Evolutionary conservation across 2,797 vertebrate genomes (phyloP), one percentile per base, ranked within the genome.

Genomic region (Cossypha heuglini): DNA sequence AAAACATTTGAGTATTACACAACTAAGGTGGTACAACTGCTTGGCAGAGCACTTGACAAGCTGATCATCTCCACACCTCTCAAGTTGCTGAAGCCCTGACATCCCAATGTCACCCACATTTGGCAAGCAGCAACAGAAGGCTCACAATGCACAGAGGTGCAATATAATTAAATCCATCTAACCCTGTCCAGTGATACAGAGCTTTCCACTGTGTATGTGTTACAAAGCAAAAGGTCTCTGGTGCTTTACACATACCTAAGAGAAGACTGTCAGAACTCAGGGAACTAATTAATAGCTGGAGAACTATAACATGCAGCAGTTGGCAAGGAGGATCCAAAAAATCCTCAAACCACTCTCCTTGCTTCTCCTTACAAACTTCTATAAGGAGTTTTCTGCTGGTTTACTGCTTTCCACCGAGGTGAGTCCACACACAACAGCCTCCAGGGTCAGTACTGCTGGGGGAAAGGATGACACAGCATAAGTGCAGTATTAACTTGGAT

Each of bases 381-480:
- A 1, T 21, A 42, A 43, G 33, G 15, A 42, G 7, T 13, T 69
- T 84, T 26, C 61, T 46, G 21, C n/a, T 59, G 5, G 10, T 31
- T 62, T 86, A 54, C 54, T 63, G 26, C 75, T 57, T 63, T 48
- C 48, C 45, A 28, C 37, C 0, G 4, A 48, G 46, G 13, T 45
- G 62, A 83, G 63, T 43, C 28, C 21, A 14, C 43, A 43, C 52
- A 11, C 26, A 46, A 12, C 28, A 43, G 28, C 22, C 43, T 46
- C 17, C 20, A 54, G 28, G 10, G 31, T 31, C 31, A 54, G 28
- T 18, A 45, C 16, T 37, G 35, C 28, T 48, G 7, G 4, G 15
- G 8, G 3, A n/a, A 28, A 40, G 13, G 29, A 69, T n/a, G 33
- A 40, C 16, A 33, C 16, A 18, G 10, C 6, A 0, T 11, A 73